phyloP scores from a whole-genome alignment of 2,113 vertebrate species.

The Menidia beryllina region DNA sequence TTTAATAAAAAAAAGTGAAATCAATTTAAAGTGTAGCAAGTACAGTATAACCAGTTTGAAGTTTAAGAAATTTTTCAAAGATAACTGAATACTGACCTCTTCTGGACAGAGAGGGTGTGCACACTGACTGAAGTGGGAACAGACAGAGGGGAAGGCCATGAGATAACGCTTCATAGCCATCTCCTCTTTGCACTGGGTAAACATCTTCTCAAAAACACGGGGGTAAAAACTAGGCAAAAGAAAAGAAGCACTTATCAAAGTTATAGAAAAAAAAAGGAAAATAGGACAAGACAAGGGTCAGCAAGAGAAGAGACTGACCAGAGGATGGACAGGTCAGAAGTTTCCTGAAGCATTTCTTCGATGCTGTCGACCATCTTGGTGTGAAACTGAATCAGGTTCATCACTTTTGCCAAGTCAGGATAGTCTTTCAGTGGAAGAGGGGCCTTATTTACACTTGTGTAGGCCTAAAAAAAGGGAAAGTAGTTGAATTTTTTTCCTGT shows the following conservation, averaged over 20 bases:
- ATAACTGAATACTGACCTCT: slow-evolving; percentile 85
- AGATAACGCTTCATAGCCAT: slow-evolving; percentile 84
- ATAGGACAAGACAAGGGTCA: neutral
- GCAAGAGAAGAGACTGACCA: slow-evolving; percentile 78
- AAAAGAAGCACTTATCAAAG: neutral
- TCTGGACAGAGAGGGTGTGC: slow-evolving; percentile 90
- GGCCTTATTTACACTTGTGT: slow-evolving; percentile 90
- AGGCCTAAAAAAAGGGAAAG: slow-evolving; percentile 79
- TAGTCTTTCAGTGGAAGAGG: slow-evolving; percentile 85
- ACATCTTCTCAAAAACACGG: slow-evolving; percentile 89
- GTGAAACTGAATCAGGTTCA: slow-evolving; percentile 93
- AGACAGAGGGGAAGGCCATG: slow-evolving; percentile 88
- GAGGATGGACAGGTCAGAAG: slow-evolving; percentile 88
- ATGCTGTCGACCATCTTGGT: slow-evolving; percentile 88
- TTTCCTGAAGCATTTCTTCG: slow-evolving; percentile 85
- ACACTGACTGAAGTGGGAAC: slow-evolving; percentile 85
- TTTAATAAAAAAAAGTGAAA: neutral
- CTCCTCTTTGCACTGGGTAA: slow-evolving; percentile 85
- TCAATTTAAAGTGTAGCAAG: neutral
- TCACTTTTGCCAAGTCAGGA: slow-evolving; percentile 86
- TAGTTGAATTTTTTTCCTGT: no score
- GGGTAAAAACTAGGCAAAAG: slow-evolving; percentile 83
- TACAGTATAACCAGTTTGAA: neutral
- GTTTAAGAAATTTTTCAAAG: neutral
- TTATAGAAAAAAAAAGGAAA: fast-evolving